Percentiles rank a stretch among this genome's conserved stretches.
phyloP scores from a whole-genome alignment of 2,888 invertebrate species.

The Sesamia inferens region DNA sequence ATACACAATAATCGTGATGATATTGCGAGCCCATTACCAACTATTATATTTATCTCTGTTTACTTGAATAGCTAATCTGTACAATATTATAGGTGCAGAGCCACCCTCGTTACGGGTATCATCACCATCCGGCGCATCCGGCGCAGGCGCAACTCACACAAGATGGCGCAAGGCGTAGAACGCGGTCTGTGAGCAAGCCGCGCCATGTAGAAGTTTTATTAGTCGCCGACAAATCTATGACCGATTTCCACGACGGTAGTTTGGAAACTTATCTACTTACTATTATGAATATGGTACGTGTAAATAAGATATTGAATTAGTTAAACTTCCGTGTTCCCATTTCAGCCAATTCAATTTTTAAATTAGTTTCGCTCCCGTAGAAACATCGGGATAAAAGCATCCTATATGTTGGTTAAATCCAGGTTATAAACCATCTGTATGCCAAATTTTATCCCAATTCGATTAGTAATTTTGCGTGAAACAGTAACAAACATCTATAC shows the following conservation, averaged over 20 bases:
- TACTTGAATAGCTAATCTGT: conserved; percentile 23
- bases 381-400: no score
- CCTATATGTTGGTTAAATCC: no score
- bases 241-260: conserved; percentile 95
- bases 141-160: conserved; percentile 57
- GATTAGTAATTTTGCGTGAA: no score
- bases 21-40: neutral
- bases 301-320: conserved; percentile 9
- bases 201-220: conserved; percentile 96
- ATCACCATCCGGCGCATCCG: conserved; percentile 71
- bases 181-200: conserved; percentile 93
- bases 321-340: conserved; percentile 20
- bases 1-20: conserved; percentile 1
- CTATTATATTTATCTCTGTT: conserved; percentile 15
- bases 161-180: conserved; percentile 68
- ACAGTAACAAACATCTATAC: no score
- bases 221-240: conserved; percentile 96
- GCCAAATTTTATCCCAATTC: no score
- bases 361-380: no score
- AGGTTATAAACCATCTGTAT: no score
- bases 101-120: conserved; percentile 72
- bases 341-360: neutral
- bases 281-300: conserved; percentile 96
- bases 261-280: conserved; percentile 96
- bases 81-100: conserved; percentile 66